A percentile compares a stretch with the other conserved stretches of the same genome.
These are phyloP conservation scores for Pygocentrus nattereri DNA, from an alignment of 2,797 vertebrate species.

Conservation along the genomic window DNA sequence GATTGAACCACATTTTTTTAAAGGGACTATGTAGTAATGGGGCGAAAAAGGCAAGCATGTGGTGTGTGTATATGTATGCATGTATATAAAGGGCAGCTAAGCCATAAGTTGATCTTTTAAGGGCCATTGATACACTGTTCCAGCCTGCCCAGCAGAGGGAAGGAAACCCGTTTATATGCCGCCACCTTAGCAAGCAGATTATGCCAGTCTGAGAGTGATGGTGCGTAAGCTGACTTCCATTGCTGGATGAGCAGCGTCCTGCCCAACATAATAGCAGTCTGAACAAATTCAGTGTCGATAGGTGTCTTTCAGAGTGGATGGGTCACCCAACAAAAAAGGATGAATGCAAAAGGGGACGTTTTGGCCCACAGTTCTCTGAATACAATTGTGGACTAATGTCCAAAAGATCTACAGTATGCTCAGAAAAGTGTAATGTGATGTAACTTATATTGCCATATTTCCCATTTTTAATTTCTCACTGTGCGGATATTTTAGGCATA, in stretches of 20 bases:
- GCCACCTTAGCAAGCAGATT: neutral
- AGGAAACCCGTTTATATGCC: neutral
- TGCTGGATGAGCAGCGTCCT: neutral
- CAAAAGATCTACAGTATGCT: too few relatives aligned
- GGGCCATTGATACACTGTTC: too few relatives aligned
- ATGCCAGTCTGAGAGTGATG: conserved; percentile 18
- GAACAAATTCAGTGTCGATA: neutral
- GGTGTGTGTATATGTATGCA: too few relatives aligned
- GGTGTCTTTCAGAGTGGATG: neutral
- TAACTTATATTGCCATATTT: too few relatives aligned
- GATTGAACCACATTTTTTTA: too few relatives aligned
- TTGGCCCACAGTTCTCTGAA: neutral
- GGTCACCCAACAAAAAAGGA: neutral
- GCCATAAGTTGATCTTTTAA: too few relatives aligned
- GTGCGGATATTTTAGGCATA: too few relatives aligned
- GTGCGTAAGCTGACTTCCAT: conserved; percentile 12
- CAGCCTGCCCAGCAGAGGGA: neutral
- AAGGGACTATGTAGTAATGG: too few relatives aligned
- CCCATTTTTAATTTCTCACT: too few relatives aligned
- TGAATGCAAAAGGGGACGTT: neutral
- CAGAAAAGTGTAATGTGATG: too few relatives aligned
- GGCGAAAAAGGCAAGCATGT: too few relatives aligned
- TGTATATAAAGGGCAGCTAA: too few relatives aligned
- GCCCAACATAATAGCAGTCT: conserved; percentile 4
- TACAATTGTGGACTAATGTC: neutral